Evolutionary conservation across 2,888 invertebrate species (phyloP).

Genomic region (Aphelenchoides bicaudatus): DNA sequence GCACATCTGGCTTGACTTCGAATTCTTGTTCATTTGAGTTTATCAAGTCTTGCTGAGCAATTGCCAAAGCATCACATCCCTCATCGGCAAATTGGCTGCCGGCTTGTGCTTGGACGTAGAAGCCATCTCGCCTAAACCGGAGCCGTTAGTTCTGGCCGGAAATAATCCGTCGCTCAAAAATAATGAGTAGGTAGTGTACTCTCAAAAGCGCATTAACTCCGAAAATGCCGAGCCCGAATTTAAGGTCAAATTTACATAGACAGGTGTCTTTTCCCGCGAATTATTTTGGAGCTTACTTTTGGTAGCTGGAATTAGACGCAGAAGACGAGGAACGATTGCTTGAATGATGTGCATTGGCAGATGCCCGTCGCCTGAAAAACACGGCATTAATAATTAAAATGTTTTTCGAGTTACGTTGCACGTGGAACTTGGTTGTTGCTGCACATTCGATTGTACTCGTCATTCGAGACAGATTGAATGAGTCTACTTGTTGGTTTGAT

Average conservation of each 20-base stretch:
- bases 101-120: slow-evolving; percentile 1
- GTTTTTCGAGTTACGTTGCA: slow-evolving; percentile 7
- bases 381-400: neutral
- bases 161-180: too few relatives aligned
- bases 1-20: too few relatives aligned
- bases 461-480: slow-evolving; percentile 16
- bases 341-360: neutral
- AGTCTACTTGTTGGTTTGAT: slow-evolving; percentile 37
- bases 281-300: slow-evolving; percentile 16
- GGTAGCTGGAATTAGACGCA: slow-evolving; percentile 16
- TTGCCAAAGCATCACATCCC: slow-evolving; percentile 8
- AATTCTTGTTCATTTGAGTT: slow-evolving; percentile 9
- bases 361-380: slow-evolving; percentile 27
- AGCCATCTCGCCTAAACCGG: too few relatives aligned
- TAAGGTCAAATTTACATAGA: too few relatives aligned
- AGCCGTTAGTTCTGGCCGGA: too few relatives aligned
- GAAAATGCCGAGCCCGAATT: too few relatives aligned
- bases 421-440: slow-evolving; percentile 13
- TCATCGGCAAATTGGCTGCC: neutral
- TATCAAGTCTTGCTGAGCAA: slow-evolving; percentile 18
- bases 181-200: too few relatives aligned
- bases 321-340: slow-evolving; percentile 19
- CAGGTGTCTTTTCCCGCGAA: too few relatives aligned
- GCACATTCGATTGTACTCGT: slow-evolving; percentile 30
- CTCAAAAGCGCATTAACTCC: too few relatives aligned